Conservation (phyloP, 2,797 vertebrate species). For the Nannoperca australis region DNA sequence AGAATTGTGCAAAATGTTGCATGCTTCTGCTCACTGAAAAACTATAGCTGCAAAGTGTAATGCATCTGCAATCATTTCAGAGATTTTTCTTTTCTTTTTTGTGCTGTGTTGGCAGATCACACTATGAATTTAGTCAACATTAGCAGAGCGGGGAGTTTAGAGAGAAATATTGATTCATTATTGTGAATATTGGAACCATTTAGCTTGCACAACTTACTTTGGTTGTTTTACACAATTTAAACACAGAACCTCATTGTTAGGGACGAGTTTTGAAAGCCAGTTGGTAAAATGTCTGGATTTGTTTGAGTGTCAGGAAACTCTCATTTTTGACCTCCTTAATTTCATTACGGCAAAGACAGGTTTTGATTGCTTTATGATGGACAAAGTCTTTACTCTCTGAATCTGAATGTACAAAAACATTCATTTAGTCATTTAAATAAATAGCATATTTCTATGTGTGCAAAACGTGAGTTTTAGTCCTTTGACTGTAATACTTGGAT, state of each 20-base stretch:
- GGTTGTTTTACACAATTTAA: neutral
- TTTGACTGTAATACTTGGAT: neutral
- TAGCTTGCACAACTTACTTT: slow-evolving; percentile 18
- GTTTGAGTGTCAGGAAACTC: neutral
- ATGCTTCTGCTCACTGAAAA: slow-evolving; percentile 36
- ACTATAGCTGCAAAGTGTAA: slow-evolving; percentile 49
- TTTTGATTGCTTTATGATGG: neutral
- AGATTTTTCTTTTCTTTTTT: slow-evolving; percentile 4
- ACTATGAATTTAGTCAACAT: slow-evolving; percentile 43
- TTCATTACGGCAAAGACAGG: neutral
- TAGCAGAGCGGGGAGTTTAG: slow-evolving; percentile 24
- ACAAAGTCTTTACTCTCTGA: neutral
- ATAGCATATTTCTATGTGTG: neutral
- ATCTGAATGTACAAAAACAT: neutral
- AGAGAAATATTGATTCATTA: neutral
- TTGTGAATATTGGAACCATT: neutral
- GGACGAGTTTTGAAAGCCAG: neutral
- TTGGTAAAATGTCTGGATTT: neutral
- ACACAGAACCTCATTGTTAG: neutral
- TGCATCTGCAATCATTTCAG: slow-evolving; percentile 56
- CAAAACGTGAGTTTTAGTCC: neutral
- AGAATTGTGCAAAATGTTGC: slow-evolving; percentile 65
- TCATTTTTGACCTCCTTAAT: neutral
- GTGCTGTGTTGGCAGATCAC: slow-evolving; percentile 38
- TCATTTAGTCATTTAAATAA: neutral